Percentiles rank a stretch among this genome's conserved stretches.
These are phyloP conservation scores for Karalla daura DNA, from an alignment of 2,797 vertebrate species.

Conservation along the genomic window DNA sequence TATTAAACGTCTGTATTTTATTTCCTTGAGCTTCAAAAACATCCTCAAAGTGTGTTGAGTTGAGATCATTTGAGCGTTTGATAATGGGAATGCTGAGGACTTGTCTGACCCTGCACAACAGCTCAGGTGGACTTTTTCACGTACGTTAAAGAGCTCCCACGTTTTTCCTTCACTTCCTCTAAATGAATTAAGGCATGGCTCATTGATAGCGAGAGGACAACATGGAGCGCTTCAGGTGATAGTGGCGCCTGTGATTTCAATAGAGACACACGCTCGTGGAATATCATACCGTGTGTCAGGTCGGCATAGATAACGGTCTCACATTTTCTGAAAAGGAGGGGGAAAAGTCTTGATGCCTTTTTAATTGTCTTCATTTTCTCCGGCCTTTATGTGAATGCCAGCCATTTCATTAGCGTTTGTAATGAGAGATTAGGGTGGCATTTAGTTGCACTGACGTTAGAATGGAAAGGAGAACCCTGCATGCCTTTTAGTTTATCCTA, in stretches of 20 bases:
- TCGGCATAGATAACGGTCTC: slow-evolving; percentile 39
- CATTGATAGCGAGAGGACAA: background rate
- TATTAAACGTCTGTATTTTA: background rate
- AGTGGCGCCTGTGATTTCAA: background rate
- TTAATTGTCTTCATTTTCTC: slow-evolving; percentile 66
- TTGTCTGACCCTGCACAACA: too few species aligned
- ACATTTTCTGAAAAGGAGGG: slow-evolving; percentile 6
- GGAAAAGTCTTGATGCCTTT: slow-evolving; percentile 39
- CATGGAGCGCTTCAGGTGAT: background rate
- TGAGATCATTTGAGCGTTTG: background rate
- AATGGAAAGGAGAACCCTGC: slow-evolving; percentile 44
- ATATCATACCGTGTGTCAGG: background rate
- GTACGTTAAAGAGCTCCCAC: background rate
- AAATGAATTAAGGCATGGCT: background rate
- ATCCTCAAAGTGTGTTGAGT: background rate
- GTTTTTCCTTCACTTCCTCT: background rate
- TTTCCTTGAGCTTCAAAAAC: background rate
- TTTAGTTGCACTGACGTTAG: slow-evolving; percentile 60
- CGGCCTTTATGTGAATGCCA: slow-evolving; percentile 66
- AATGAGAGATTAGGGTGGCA: slow-evolving; percentile 60
- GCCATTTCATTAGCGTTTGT: slow-evolving; percentile 60
- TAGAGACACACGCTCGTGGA: background rate
- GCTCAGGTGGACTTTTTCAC: background rate
- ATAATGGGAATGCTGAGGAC: too few species aligned
- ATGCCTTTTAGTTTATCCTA: slow-evolving; percentile 26